Evolutionary conservation across 2,888 invertebrate genomes (phyloP), one percentile per base, ranked within the genome.

Genomic region (Epirrita christyi): DNA sequence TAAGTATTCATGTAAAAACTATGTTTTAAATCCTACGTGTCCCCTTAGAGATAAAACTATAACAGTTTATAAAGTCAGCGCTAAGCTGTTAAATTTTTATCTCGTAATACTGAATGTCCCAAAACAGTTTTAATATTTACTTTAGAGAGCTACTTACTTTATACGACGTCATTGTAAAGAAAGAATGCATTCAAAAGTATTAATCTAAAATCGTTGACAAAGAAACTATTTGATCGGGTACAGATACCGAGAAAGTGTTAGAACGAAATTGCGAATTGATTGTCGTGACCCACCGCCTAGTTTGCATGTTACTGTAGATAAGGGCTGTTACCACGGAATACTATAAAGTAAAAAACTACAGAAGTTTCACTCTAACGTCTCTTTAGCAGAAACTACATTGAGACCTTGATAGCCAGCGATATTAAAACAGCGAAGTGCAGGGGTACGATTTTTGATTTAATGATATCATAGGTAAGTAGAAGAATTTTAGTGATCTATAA

Each of bases 251-350:
- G 67, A 71, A 71, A 64, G 70, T 66, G 71, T 72, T 70, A 67
- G 69, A 70, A 72, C 67, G 64, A 75, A 78, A 76, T 77, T 72
- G 75, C 70, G 71, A 81, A 86, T 85, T 82, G 81, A 85, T 85
- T 80, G 80, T 80, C 72, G 77, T 77, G 79, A 80, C 83, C 73
- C 79, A 67, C 61, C 64, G 72, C 67, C 63, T 68, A 81, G 81
- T 86, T 88, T 83, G 86, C 87, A 86, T 89, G 86, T 85, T 81
- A 78, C 78, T 77, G 73, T 68, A 83, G 88, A 87, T 88, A 89
- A 88, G 80, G 78, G 78, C 51, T 36, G 49, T 48, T 37, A 11
- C 45, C 48, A 45, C 29, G 53, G 53, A 53, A 41, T 28, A 21
- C 15, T 36, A 10, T 36, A 36, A 8, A 41, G 36, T 43, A 37